These are phyloP conservation scores for Zeus faber DNA, from an alignment of 2,113 vertebrate species.

Conservation along the genomic window DNA sequence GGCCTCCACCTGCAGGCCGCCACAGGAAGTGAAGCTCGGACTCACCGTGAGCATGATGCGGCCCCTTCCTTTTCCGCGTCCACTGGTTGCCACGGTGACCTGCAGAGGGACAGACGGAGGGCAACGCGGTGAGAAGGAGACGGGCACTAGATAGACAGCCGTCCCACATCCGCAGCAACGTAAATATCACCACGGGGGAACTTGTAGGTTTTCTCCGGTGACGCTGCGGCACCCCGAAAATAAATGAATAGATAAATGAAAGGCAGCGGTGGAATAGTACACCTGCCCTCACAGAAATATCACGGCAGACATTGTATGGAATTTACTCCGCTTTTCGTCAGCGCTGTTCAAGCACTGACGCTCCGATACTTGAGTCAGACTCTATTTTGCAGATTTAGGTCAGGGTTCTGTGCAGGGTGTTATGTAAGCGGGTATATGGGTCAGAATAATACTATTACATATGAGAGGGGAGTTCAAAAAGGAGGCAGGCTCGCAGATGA, in stretches of 20 bases:
- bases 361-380: conserved; percentile 31
- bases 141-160: too few relatives aligned
- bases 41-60: conserved; percentile 33
- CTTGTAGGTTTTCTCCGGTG: too few relatives aligned
- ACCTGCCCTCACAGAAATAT: too few relatives aligned
- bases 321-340: neutral
- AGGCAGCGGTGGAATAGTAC: too few relatives aligned
- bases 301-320: too few relatives aligned
- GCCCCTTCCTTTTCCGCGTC: conserved; percentile 17
- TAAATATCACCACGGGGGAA: too few relatives aligned
- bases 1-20: conserved; percentile 66
- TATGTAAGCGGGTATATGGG: conserved; percentile 59
- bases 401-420: conserved; percentile 53
- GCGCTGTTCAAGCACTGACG: conserved; percentile 12
- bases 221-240: too few relatives aligned
- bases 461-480: conserved; percentile 53
- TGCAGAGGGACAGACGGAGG: too few relatives aligned
- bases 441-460: conserved; percentile 64
- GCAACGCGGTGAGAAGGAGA: too few relatives aligned
- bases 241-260: neutral
- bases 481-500: conserved; percentile 44
- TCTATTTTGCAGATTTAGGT: conserved; percentile 55
- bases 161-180: too few relatives aligned
- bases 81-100: too few relatives aligned
- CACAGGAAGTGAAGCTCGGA: conserved; percentile 47